Conservation (phyloP, 1,140 invertebrate genomes). For the Drosophila teissieri region DNA sequence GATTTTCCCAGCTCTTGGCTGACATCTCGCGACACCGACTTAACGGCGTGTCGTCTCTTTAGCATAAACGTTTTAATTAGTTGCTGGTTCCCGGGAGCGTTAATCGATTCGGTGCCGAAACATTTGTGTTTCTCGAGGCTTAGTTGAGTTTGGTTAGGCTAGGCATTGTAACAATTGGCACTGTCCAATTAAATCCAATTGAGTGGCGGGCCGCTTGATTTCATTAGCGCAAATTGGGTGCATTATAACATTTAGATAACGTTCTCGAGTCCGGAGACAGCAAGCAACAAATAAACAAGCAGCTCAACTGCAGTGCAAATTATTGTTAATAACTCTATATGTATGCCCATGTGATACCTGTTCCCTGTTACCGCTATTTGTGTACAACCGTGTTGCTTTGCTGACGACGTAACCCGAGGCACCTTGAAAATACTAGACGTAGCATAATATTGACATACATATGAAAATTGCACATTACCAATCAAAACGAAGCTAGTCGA, state of each 20-base stretch:
- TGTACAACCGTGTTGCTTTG: conserved; percentile 25
- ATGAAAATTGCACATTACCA: conserved; percentile 63
- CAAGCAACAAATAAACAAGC: conserved; percentile 34
- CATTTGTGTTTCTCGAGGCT: conserved; percentile 27
- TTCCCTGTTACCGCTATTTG: conserved; percentile 1
- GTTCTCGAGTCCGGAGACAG: conserved; percentile 38
- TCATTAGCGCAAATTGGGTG: conserved; percentile 71
- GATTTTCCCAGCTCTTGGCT: conserved; percentile 13
- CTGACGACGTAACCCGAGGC: conserved; percentile 51
- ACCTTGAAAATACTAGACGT: conserved; percentile 68
- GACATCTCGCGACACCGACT: conserved; percentile 56
- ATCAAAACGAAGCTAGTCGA: conserved; percentile 40
- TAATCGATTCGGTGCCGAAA: conserved; percentile 63
- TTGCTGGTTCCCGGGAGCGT: conserved; percentile 26
- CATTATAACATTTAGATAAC: conserved; percentile 54
- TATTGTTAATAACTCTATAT: conserved; percentile 68
- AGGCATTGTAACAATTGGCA: conserved; percentile 30
- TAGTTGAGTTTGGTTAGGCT: conserved; percentile 29
- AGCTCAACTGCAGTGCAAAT: conserved; percentile 47
- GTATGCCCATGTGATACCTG: conserved; percentile 25
- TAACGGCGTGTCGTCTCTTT: conserved; percentile 64
- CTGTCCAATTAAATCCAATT: conserved; percentile 75
- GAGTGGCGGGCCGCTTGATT: conserved; percentile 71
- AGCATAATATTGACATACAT: conserved; percentile 76
- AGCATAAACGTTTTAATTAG: conserved; percentile 80